These are phyloP conservation scores for Petrolisthes manimaculis DNA, from an alignment of 2,888 invertebrate genomes.

Conservation along the genomic window DNA sequence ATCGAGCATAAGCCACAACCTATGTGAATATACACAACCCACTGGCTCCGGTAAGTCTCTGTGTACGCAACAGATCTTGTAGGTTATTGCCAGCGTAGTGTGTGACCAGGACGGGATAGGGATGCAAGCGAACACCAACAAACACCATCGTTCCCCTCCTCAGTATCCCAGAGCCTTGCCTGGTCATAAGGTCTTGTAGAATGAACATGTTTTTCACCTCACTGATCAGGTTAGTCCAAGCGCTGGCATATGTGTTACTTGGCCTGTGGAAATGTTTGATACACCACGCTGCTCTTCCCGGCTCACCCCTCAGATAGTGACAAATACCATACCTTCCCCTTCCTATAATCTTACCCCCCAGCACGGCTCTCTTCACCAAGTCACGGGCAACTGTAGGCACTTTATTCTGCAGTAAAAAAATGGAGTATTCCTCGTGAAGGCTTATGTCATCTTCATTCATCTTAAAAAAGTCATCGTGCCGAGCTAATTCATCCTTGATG, in stretches of 20 bases:
- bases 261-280: background rate
- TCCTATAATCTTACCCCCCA: background rate
- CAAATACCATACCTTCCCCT: background rate
- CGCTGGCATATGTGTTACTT: background rate
- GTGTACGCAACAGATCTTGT: background rate
- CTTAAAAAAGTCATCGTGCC: background rate
- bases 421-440: background rate
- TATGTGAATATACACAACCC: background rate
- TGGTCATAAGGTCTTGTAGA: background rate
- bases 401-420: background rate
- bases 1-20: background rate
- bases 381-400: background rate
- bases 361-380: background rate
- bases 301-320: background rate
- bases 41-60: background rate
- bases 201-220: background rate
- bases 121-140: conserved; percentile 4
- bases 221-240: background rate
- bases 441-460: background rate
- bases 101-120: conserved; percentile 2
- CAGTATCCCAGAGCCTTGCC: background rate
- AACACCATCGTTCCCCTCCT: background rate
- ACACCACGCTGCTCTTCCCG: background rate
- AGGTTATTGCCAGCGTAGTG: background rate
- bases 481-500: background rate